A percentile compares a stretch with the other conserved stretches of the same genome.
phyloP scores from a whole-genome alignment of 2,888 invertebrate genomes.

The Plebejus melissa region DNA sequence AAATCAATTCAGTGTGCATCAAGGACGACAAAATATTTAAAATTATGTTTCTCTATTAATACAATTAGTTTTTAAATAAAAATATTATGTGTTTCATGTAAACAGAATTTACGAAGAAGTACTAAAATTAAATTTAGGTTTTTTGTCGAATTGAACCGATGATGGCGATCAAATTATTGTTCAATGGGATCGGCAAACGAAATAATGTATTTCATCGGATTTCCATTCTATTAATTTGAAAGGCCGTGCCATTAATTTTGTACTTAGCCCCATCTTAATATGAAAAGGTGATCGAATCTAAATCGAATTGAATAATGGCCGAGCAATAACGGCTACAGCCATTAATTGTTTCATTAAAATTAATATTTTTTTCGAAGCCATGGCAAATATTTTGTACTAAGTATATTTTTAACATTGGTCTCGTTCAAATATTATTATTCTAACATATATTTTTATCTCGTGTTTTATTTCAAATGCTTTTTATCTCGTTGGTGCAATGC shows the following conservation, averaged over 20 bases:
- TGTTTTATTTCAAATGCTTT: too few relatives aligned
- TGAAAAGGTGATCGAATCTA: slow-evolving; percentile 35
- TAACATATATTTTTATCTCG: too few relatives aligned
- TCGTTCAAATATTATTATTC: not conserved
- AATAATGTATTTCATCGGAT: slow-evolving; percentile 22
- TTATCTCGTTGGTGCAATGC: not conserved
- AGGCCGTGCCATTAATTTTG: slow-evolving; percentile 56
- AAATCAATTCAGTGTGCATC: too few relatives aligned
- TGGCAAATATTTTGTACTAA: too few relatives aligned
- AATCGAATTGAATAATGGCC: not conserved
- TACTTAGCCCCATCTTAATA: slow-evolving; percentile 58
- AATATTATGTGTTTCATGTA: not conserved
- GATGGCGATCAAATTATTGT: slow-evolving; percentile 8
- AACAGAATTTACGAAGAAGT: not conserved
- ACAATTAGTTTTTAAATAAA: too few relatives aligned
- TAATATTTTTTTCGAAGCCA: not conserved
- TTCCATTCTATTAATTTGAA: slow-evolving; percentile 16
- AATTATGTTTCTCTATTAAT: too few relatives aligned
- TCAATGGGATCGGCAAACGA: not conserved
- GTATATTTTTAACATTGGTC: not conserved
- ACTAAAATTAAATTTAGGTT: not conserved
- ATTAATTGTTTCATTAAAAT: too few relatives aligned
- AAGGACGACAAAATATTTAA: too few relatives aligned
- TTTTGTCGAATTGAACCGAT: not conserved
- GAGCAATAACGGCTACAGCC: not conserved